Evolutionary conservation across 1,140 invertebrate species (phyloP), one percentile per base, ranked within the genome.

Genomic region (Orchesella cincta): DNA sequence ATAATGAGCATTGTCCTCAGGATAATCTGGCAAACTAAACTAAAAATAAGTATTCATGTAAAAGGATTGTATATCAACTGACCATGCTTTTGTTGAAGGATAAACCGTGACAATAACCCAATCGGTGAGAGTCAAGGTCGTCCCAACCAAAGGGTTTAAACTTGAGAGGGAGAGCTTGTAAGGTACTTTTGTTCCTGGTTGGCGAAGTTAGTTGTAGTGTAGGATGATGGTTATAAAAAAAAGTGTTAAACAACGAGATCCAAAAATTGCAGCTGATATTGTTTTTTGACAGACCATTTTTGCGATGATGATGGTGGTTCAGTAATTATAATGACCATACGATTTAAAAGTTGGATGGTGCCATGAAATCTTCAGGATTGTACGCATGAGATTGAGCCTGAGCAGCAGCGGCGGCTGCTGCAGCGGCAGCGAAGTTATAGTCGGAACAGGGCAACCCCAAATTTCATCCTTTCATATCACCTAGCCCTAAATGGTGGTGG

Each of bases 381-480:
- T 80, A 80, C 29, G 35, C 35, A 33, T 74, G 73, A 51, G 76
- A 76, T 51, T 77, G 76, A 70, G 73, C 73, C 74, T 76, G 75
- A 52, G 29, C 39, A 18, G 62, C 62, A 16, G 62, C 62, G 23
- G 62, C 62, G 31, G 80, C 80, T 16, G 80, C 80, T 26, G 80
- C 80, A 12, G 76, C 76, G 20, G 76, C 76, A 26, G 80, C 80
- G 71, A 81, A 81, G 75, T 81, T 81, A 77, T 81, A 81, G 64
- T 81, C 80, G 72, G 80, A 78, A 79, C 80, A 81, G 80, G 80
- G 80, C 62, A 81, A 34, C 74, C 80, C 73, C 57, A 81, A 76
- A 73, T 79, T 79, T 81, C 80, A 81, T 81, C 80, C 80, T 75
- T 81, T 81, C 80, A 81, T 81, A 54, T 81, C 80, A 1, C 80